phyloP scores from a whole-genome alignment of 2,888 invertebrate genomes.

The Euproctis similis region DNA sequence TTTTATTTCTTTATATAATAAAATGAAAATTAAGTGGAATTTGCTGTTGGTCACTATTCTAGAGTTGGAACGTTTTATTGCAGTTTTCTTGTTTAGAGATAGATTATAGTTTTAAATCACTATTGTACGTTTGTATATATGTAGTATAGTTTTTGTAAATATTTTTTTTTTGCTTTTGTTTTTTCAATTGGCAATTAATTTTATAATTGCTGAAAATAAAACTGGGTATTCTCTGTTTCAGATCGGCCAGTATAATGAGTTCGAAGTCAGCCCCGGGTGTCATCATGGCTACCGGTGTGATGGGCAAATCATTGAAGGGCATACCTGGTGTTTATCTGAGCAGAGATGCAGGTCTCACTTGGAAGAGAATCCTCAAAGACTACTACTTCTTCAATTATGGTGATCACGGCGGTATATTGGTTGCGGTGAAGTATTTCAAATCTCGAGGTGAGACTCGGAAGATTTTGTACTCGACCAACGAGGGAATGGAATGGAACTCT shows the following conservation, averaged over 20 bases:
- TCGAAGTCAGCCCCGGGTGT: conserved; percentile 92
- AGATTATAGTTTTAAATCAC: too few relatives aligned
- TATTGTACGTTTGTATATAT: too few relatives aligned
- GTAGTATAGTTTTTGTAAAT: too few relatives aligned
- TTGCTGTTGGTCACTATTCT: too few relatives aligned
- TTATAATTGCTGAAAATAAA: too few relatives aligned
- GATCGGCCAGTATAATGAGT: conserved; percentile 88
- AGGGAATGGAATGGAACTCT: conserved; percentile 87
- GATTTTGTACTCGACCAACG: conserved; percentile 89
- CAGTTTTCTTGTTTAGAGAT: too few relatives aligned
- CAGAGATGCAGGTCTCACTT: conserved; percentile 53
- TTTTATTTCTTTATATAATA: too few relatives aligned
- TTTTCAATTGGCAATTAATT: too few relatives aligned
- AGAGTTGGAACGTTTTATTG: too few relatives aligned
- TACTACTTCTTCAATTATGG: conserved; percentile 92
- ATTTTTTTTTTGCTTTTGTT: too few relatives aligned
- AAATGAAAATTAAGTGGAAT: too few relatives aligned
- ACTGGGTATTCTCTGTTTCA: conserved; percentile 30
- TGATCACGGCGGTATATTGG: conserved; percentile 91
- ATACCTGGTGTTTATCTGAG: conserved; percentile 79
- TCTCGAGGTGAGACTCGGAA: conserved; percentile 84
- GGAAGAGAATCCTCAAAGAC: conserved; percentile 87
- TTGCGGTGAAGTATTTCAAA: conserved; percentile 89
- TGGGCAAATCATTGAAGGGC: conserved; percentile 86
- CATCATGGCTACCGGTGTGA: conserved; percentile 88